phyloP scores from a whole-genome alignment of 2,113 vertebrate genomes.

The Chinchilla lanigera region DNA sequence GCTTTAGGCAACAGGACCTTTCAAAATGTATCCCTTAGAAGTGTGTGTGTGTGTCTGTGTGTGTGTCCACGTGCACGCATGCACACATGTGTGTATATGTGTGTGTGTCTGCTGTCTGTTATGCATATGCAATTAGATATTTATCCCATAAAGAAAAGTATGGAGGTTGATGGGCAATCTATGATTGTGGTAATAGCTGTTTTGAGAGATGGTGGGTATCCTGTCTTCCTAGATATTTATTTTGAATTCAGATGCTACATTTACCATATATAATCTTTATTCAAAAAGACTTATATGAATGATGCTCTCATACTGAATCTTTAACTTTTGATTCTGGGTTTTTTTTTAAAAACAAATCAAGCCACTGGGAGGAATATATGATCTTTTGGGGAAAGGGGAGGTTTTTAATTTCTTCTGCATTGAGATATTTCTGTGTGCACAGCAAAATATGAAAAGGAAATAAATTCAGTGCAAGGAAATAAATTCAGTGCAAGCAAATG shows the following conservation, averaged over 20 bases:
- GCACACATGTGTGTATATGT: not conserved
- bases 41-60: not conserved
- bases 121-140: not conserved
- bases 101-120: not conserved
- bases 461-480: slow-evolving; percentile 59
- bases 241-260: not conserved
- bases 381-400: not conserved
- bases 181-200: not conserved
- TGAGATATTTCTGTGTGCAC: not conserved
- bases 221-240: not conserved
- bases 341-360: slow-evolving; percentile 55
- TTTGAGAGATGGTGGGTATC: not conserved
- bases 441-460: slow-evolving; percentile 57
- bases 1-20: not conserved
- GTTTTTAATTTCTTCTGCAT: slow-evolving; percentile 10
- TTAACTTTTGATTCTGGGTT: slow-evolving; percentile 7
- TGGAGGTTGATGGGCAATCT: not conserved
- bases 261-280: not conserved
- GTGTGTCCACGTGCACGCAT: not conserved
- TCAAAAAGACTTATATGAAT: not conserved
- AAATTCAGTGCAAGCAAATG: slow-evolving; percentile 51
- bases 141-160: not conserved
- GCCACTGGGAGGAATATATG: not conserved
- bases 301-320: not conserved
- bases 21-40: slow-evolving; percentile 20